Conservation (phyloP, 64 coral and sea anemone species). For the Stichodactyla helianthus region DNA sequence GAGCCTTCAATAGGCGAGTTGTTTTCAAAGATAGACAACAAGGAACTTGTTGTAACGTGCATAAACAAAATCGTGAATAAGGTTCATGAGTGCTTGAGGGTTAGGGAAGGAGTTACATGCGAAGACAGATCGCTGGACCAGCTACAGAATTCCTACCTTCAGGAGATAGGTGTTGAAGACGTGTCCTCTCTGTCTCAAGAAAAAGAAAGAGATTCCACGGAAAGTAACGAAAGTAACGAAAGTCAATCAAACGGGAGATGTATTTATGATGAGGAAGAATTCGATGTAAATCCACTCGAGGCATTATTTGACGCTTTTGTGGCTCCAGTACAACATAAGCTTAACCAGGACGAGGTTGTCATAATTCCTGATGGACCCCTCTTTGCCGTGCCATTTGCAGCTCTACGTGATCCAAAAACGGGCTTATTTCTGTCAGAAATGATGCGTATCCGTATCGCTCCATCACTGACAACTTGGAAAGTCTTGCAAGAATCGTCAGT, state of each 20-base stretch:
- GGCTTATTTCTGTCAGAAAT: not conserved
- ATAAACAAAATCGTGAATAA: not conserved
- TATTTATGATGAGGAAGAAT: not conserved
- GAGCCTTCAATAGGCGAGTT: not conserved
- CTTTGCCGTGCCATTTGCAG: constrained; percentile 25
- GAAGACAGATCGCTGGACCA: constrained; percentile 1
- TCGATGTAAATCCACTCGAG: not conserved
- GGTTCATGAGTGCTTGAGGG: not conserved
- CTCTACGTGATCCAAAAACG: constrained; percentile 14
- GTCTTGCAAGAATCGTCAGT: constrained; percentile 3
- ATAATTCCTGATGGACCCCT: constrained; percentile 8
- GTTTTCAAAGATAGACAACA: not conserved
- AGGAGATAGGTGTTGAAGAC: not conserved
- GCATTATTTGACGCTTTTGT: not conserved
- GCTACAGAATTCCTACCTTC: not conserved
- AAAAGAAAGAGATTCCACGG: not conserved
- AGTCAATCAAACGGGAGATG: not conserved
- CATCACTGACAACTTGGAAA: constrained; percentile 22
- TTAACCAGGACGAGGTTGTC: not conserved
- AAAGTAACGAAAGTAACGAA: not conserved
- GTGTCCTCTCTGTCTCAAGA: not conserved
- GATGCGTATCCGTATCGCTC: constrained; percentile 13
- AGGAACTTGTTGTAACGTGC: not conserved
- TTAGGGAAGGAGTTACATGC: constrained; percentile 9
- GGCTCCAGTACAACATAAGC: not conserved